phyloP scores from a whole-genome alignment of 2,113 vertebrate species.

The Pavo muticus region DNA sequence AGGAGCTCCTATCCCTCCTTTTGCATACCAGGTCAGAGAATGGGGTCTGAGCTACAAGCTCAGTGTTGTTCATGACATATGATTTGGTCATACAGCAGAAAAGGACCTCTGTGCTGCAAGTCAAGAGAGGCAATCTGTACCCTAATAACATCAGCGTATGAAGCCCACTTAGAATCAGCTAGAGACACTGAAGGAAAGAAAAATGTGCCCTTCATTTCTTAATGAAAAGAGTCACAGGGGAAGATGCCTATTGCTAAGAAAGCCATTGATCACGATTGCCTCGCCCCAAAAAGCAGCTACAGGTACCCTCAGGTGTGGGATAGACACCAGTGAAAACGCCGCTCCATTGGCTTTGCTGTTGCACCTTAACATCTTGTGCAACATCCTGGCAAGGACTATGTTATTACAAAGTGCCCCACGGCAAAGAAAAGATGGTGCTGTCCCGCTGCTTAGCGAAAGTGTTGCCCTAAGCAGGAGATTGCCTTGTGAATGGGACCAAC shows the following conservation, averaged over 20 bases:
- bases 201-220: not conserved
- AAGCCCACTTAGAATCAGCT: not conserved
- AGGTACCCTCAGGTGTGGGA: not conserved
- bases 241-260: fast-evolving
- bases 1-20: not conserved
- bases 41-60: not conserved
- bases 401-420: fast-evolving
- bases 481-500: not conserved
- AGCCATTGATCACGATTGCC: not conserved
- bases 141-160: fast-evolving
- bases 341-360: not conserved
- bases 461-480: not conserved
- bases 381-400: fast-evolving
- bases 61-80: not conserved
- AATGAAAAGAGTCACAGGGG: not conserved
- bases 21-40: not conserved
- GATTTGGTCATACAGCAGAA: not conserved
- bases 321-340: fast-evolving
- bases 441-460: not conserved
- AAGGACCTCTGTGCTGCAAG: not conserved
- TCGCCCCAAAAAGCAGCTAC: not conserved
- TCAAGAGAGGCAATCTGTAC: not conserved
- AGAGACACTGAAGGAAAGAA: not conserved
- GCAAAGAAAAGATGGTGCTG: not conserved
- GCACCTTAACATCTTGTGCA: not conserved